These are phyloP conservation scores for Lytechinus variegatus DNA, from an alignment of 35 echinoderm and acorn worm species.

Conservation along the genomic window DNA sequence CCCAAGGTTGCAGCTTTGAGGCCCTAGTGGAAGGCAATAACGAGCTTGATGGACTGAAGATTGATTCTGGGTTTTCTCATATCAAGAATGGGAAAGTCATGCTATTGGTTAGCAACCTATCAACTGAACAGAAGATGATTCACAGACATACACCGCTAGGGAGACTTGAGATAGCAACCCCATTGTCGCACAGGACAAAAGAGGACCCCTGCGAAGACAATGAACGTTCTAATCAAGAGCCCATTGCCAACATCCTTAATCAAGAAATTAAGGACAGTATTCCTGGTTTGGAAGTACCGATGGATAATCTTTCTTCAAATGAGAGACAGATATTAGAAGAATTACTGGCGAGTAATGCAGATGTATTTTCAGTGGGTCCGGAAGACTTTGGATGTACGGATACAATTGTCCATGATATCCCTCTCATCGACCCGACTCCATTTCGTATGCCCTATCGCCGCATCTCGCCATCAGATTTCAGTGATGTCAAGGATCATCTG, in stretches of 20 bases:
- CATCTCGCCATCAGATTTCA: constrained; percentile 7
- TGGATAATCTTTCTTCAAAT: background rate
- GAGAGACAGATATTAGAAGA: background rate
- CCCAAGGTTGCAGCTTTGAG: background rate
- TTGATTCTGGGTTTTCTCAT: background rate
- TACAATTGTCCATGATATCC: constrained; percentile 41
- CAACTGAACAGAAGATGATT: background rate
- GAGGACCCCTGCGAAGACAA: too few species aligned
- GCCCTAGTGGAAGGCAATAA: constrained; percentile 7
- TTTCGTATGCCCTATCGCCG: constrained; percentile 41
- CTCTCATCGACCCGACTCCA: constrained; percentile 29
- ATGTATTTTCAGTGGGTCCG: constrained; percentile 47
- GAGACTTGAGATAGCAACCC: background rate
- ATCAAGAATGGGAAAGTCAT: background rate
- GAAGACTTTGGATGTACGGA: constrained; percentile 36
- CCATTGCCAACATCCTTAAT: background rate
- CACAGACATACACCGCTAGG: background rate
- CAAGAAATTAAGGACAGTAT: background rate
- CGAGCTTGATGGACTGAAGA: background rate
- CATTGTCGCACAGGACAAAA: background rate
- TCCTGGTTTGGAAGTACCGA: background rate
- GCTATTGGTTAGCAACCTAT: background rate
- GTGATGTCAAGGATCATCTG: constrained; percentile 44
- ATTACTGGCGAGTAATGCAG: background rate
- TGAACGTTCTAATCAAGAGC: background rate